phyloP scores from a whole-genome alignment of 2,113 vertebrate species.

The Astatotilapia flaviijosephi region DNA sequence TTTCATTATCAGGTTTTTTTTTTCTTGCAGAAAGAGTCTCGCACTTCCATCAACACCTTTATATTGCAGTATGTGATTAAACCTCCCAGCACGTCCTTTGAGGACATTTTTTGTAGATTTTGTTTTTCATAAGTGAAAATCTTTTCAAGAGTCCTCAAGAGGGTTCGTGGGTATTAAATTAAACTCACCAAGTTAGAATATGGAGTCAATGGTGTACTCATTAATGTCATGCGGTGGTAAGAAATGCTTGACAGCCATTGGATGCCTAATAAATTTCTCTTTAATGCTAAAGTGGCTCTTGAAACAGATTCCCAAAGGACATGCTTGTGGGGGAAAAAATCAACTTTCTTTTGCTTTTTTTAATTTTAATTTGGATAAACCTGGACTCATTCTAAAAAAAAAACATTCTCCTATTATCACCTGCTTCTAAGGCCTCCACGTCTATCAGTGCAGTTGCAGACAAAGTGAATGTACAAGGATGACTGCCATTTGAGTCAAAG shows the following conservation, averaged over 20 bases:
- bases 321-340: neutral
- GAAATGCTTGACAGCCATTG: neutral
- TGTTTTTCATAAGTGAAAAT: constrained; percentile 4
- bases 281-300: neutral
- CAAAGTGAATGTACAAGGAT: neutral
- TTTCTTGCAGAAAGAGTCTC: neutral
- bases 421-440: neutral
- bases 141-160: neutral
- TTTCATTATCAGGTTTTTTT: constrained; percentile 13
- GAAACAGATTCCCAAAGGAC: neutral
- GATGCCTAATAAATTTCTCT: neutral
- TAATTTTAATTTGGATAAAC: neutral
- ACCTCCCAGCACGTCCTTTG: neutral
- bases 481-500: constrained; percentile 2
- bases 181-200: neutral
- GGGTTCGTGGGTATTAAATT: neutral
- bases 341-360: neutral
- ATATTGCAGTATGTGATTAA: neutral
- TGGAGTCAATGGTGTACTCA: neutral
- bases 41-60: constrained; percentile 14
- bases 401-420: accelerated
- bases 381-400: neutral
- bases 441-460: neutral
- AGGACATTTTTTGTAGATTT: neutral
- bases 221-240: neutral